Percentiles rank a stretch among this genome's conserved stretches.
These are phyloP conservation scores for Corythornis vintsioides DNA, from an alignment of 2,113 vertebrate genomes.

Conservation along the genomic window DNA sequence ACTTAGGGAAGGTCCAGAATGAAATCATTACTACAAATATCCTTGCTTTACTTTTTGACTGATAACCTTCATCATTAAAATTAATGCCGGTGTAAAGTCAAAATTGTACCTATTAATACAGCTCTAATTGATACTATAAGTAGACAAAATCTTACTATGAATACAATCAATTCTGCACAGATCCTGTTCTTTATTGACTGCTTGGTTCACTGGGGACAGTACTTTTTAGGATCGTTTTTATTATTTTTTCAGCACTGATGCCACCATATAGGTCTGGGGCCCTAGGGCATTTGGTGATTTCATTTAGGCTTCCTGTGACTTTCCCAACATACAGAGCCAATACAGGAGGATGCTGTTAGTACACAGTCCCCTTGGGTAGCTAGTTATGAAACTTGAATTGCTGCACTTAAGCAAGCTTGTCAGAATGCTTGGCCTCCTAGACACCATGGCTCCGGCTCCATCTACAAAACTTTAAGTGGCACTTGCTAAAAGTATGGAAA, in stretches of 20 bases:
- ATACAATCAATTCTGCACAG: conserved; percentile 65
- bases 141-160: conserved; percentile 46
- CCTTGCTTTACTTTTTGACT: conserved; percentile 64
- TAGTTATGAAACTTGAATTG: conserved; percentile 76
- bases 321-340: conserved; percentile 55
- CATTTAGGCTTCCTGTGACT: conserved; percentile 72
- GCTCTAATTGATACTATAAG: conserved; percentile 61
- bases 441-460: conserved; percentile 84
- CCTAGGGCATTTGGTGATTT: conserved; percentile 44
- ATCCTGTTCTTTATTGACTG: conserved; percentile 66
- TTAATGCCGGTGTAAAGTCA: conserved; percentile 62
- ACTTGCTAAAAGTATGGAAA: conserved; percentile 86
- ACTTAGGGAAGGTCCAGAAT: not conserved
- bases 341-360: conserved; percentile 63
- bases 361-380: conserved; percentile 69
- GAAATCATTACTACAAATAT: conserved; percentile 42
- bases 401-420: conserved; percentile 80
- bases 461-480: conserved; percentile 84
- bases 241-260: conserved; percentile 54
- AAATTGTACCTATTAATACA: conserved; percentile 70
- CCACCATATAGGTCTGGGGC: conserved; percentile 34
- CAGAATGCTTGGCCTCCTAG: conserved; percentile 77
- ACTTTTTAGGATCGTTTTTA: conserved; percentile 31
- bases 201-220: not conserved
- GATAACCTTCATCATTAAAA: conserved; percentile 75